Base-by-base conservation (phyloP, 2,113 vertebrate genomes). In the Campylomormyrus tamandua region DNA sequence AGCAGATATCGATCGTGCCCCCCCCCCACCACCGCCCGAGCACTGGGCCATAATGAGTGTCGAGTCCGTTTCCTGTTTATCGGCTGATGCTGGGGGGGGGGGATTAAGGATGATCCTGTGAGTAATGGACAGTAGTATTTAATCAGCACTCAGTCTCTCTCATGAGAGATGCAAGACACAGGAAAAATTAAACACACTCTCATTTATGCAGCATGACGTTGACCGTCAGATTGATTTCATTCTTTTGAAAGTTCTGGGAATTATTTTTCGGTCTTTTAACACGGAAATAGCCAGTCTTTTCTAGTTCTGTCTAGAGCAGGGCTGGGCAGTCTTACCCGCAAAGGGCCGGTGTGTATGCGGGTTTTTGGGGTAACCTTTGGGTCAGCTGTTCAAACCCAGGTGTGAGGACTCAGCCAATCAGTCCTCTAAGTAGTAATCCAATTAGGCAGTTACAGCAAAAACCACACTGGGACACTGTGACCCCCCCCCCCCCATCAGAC, bases 131-230 rank as follows among this genome's bases (percentile, higher is more conserved):
- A 80, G 74, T 15, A 80, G 35, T 42, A 42, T 80, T 80, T 80
- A 80, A 80, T 80, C 74, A 80, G 74, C 74, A 80, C 74, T 80
- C 58, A 62, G n/a, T 66, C 70, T 35, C 13, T 77, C 70, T 77
- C 31, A 77, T 0, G 70, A 39, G 70, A 35, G 35, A 35, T 3
- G 11, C 27, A 31, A 39, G 27, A 77, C 13, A 0, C 66, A 74
- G 70, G 35, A 39, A 77, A 42, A 80, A 35, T 80, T 13, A 39
- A 35, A 19, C 35, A 74, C 27, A 19, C 31, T 15, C 31, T 35
- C 15, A 0, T 77, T 39, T 39, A 13, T 77, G 13, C 13, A 80
- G 35, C 74, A 42, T 8, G 35, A 42, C 6, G 0, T 2, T 3
- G 74, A 35, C 5, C 5, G 0, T 19, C 35, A 2, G 35, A 80